Conservation (phyloP, 1,140 invertebrate species). For the Pseudomyrmex gracilis region DNA sequence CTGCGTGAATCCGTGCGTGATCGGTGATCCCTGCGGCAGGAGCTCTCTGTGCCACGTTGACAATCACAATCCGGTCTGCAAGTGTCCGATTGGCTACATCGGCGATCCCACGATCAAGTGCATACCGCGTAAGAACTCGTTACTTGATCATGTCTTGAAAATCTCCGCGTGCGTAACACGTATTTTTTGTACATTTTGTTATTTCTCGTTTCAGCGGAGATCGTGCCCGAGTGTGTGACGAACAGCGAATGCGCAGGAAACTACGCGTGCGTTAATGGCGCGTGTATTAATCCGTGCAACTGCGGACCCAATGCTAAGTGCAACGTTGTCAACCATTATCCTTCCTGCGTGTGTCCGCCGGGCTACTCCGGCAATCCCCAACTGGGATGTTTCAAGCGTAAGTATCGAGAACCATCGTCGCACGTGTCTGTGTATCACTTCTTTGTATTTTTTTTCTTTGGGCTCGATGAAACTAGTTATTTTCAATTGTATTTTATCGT, state of each 20-base stretch:
- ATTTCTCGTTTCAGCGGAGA: conserved; percentile 81
- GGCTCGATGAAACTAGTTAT: not conserved
- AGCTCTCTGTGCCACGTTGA: conserved; percentile 92
- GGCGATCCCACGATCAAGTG: conserved; percentile 92
- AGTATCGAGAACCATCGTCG: too few relatives aligned
- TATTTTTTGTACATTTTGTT: not conserved
- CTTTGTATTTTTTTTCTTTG: too few relatives aligned
- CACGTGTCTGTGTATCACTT: too few relatives aligned
- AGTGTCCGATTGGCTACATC: conserved; percentile 91
- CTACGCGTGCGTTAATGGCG: conserved; percentile 92
- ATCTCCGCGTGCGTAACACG: not conserved
- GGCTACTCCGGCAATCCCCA: conserved; percentile 94
- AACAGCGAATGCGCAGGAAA: conserved; percentile 92
- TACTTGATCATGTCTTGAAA: not conserved
- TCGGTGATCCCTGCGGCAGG: conserved; percentile 89
- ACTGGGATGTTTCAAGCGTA: conserved; percentile 91
- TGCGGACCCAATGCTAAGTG: conserved; percentile 94
- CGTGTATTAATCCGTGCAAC: conserved; percentile 93
- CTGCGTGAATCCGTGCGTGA: conserved; percentile 92
- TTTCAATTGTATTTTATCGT: not conserved
- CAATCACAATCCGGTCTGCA: conserved; percentile 91
- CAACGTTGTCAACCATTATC: conserved; percentile 92
- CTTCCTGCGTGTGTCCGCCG: conserved; percentile 91
- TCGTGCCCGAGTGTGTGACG: conserved; percentile 89
- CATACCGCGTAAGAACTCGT: conserved; percentile 89